Evolutionary conservation across 2,113 vertebrate species (phyloP), one percentile per base, ranked within the genome.

Genomic region (Caracal caracal): DNA sequence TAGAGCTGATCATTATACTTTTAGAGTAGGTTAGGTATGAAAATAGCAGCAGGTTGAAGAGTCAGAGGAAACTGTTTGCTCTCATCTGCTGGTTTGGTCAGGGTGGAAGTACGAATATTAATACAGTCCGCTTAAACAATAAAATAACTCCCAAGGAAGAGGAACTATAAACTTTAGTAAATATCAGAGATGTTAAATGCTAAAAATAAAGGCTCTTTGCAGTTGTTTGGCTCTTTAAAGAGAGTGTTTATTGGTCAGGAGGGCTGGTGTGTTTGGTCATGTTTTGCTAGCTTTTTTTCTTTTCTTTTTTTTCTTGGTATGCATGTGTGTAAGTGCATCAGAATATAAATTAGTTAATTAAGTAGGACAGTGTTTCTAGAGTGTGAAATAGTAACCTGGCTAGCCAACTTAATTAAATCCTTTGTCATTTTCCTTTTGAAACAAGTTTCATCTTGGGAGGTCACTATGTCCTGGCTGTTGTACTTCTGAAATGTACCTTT

Each of bases 1-100:
- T 98, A 98, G 97, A 97, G 94, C 97, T 11, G 43, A 98, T 98
- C 97, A 97, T 99, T 98, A 97, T 96, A 98, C 98, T 98, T 98
- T 98, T 81, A 98, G 98, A 98, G 95, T 95, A 98, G 97, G 97
- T 96, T 97, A 95, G 90, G 9, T 51, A 91, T 96, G 96, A 98
- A 98, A 98, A 98, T 88, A 98, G 97, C 97, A 97, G 97, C 93
- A 97, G 30, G 1, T 75, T 97, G 96, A 96, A 88, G 96, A 98
- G 97, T 96, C 97, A 93, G 97, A 97, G 95, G 95, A 92, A 97
- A 68, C 3, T 0, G 81, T 98, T 98, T 96, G 97, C 97, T 97
- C 96, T 98, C 76, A 53, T 91, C 96, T 95, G 68, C 82, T 93
- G 40, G 96, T 97, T 96, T 97, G 98, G 97, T 97, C 86, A 96